Evolutionary conservation across 2,113 vertebrate genomes (phyloP), one percentile per base, ranked within the genome.

Genomic region (Aviceda subcristata): DNA sequence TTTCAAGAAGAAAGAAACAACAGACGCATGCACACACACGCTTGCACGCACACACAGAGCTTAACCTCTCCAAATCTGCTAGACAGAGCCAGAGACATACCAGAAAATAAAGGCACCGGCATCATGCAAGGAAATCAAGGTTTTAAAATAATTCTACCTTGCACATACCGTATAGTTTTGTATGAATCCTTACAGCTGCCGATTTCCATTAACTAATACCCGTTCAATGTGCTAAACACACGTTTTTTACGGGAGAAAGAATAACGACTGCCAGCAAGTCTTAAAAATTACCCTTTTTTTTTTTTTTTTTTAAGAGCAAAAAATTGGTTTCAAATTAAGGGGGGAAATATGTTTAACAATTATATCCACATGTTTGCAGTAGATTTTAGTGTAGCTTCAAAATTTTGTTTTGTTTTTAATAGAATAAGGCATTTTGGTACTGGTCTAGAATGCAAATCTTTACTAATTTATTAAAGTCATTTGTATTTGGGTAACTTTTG

Each of bases 1-100:
- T 91, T 97, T 88, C 23, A 30, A 86, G 91, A 97, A 96, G 97
- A 96, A 97, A 92, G 97, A 73, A 94, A 89, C 91, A 84, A 95
- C 78, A 95, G 96, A 63, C 66, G 74, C 68, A 73, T 3, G 78
- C 87, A 81, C 94, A 93, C 89, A 92, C 92, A 86, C 90, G 86
- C 94, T 87, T 74, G 66, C 92, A 78, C 80, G 81, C 96, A 95
- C 66, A 74, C 94, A 87, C 92, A 32, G 71, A 79, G 86, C 95
- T 96, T 39, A 90, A 53, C 91, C 96, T 94, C 88, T 90, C 89
- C 86, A 50, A 43, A 77, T 32, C 95, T 56, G 39, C 21, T 38
- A 63, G 74, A 62, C 89, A 46, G 81, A 81, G 85, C 91, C 89
- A 7, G 0, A 71, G 79, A 59, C 82, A 66, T 13, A 8, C 87